Conservation (phyloP, 1,140 invertebrate species). For the Drosophila lacteicornis region DNA sequence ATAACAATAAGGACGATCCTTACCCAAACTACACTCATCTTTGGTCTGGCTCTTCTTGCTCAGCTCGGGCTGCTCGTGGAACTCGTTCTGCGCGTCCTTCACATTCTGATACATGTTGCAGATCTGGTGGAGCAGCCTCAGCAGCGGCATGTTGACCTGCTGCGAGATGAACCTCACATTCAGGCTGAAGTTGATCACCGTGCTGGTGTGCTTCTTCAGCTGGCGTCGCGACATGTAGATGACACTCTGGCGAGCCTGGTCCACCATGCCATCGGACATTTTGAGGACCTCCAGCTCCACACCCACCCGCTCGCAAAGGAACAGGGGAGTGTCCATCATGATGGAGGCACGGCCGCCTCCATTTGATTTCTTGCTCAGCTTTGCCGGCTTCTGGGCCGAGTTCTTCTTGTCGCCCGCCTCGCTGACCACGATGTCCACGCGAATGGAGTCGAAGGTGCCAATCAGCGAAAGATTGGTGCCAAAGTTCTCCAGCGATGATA, state of each 20-base stretch:
- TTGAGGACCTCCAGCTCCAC: conserved; percentile 96
- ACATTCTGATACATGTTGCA: conserved; percentile 99
- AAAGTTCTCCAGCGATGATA: conserved; percentile 92
- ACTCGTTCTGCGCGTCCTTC: conserved; percentile 95
- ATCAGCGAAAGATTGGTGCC: conserved; percentile 96
- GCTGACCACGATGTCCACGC: conserved; percentile 97
- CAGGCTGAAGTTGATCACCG: conserved; percentile 94
- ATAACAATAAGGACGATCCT: no score
- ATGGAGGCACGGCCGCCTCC: conserved; percentile 87
- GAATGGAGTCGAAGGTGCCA: conserved; percentile 93
- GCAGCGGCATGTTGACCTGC: conserved; percentile 96
- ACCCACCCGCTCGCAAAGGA: conserved; percentile 95
- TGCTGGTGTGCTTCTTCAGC: conserved; percentile 95
- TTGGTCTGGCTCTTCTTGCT: conserved; percentile 84
- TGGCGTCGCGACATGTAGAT: conserved; percentile 94
- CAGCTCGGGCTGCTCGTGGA: conserved; percentile 89
- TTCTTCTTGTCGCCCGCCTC: conserved; percentile 87
- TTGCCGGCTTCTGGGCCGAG: conserved; percentile 58
- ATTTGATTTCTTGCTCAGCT: conserved; percentile 75
- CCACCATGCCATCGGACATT: conserved; percentile 95
- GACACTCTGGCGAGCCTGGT: conserved; percentile 92
- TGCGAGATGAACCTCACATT: conserved; percentile 95
- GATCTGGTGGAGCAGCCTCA: conserved; percentile 97
- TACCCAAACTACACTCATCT: conserved; percentile 85
- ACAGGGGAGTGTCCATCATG: conserved; percentile 93